A percentile compares a stretch with the other conserved stretches of the same genome.
These are phyloP conservation scores for Uloborus diversus DNA, from an alignment of 1,140 invertebrate species.

Conservation along the genomic window DNA sequence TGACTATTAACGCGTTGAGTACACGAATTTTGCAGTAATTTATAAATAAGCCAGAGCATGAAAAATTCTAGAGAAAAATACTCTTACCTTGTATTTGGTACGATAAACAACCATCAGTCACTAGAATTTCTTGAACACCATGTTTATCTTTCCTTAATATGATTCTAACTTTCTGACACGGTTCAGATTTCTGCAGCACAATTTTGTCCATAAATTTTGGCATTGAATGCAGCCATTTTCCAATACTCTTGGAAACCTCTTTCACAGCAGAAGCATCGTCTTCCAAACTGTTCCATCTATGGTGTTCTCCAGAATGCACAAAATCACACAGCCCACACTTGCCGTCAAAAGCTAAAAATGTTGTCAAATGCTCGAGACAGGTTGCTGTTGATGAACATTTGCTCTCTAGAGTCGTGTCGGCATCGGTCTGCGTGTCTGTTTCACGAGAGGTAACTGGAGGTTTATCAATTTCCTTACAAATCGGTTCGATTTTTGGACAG, in stretches of 20 bases:
- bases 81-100: constrained; percentile 36
- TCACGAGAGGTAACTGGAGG: neutral
- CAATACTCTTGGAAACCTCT: constrained; percentile 16
- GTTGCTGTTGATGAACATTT: neutral
- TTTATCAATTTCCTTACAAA: neutral
- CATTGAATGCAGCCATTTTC: neutral
- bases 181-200: neutral
- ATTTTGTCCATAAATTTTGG: constrained; percentile 4
- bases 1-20: no score
- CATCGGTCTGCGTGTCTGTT: neutral
- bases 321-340: constrained; percentile 30
- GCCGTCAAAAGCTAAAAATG: neutral
- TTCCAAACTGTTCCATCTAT: constrained; percentile 30
- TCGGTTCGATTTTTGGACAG: neutral
- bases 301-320: constrained; percentile 19
- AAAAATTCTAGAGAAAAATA: neutral
- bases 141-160: neutral
- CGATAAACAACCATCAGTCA: neutral
- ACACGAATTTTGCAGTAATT: no score
- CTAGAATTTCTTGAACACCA: constrained; percentile 25
- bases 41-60: no score
- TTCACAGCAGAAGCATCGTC: constrained; percentile 3
- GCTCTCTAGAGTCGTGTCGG: neutral
- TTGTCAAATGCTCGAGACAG: constrained; percentile 3
- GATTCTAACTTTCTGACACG: constrained; percentile 10